Percentiles rank a stretch among this genome's conserved stretches.
Conservation (phyloP, 2,888 invertebrate genomes). For the Caenorhabditis wallacei region DNA sequence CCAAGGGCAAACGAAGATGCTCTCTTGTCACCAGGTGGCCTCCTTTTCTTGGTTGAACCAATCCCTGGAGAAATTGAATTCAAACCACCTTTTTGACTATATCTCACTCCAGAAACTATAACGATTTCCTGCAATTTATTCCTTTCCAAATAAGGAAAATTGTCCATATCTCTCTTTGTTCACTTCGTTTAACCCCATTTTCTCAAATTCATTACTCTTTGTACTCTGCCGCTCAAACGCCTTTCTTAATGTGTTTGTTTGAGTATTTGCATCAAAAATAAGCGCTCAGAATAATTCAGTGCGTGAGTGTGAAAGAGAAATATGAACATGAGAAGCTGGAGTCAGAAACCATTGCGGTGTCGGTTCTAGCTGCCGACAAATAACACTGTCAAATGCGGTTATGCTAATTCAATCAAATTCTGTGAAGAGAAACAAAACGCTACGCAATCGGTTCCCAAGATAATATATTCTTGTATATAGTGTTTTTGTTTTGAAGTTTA, state of each 20-base stretch:
- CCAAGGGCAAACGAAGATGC: conserved; percentile 20
- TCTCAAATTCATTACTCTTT: conserved; percentile 63
- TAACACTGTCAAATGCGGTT: conserved; percentile 56
- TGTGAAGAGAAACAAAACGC: conserved; percentile 19
- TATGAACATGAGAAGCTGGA: conserved; percentile 8
- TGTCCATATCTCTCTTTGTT: conserved; percentile 19
- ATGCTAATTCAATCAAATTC: conserved; percentile 61
- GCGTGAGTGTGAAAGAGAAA: neutral
- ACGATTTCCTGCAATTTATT: conserved; percentile 62
- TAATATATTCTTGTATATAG: conserved; percentile 26
- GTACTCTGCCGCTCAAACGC: conserved; percentile 30
- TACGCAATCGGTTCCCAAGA: conserved; percentile 35
- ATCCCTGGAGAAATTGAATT: neutral
- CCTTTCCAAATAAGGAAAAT: neutral
- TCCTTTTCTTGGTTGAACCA: neutral
- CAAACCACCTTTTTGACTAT: neutral
- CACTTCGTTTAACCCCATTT: conserved; percentile 53
- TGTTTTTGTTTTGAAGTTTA: conserved; percentile 18
- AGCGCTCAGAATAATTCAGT: conserved; percentile 50
- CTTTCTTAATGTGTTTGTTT: neutral
- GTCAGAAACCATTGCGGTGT: conserved; percentile 49
- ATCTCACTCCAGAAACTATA: conserved; percentile 19
- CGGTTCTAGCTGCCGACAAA: conserved; percentile 55
- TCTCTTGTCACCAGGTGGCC: conserved; percentile 32
- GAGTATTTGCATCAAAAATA: conserved; percentile 13